phyloP scores from a whole-genome alignment of 2,888 invertebrate species.

The Troglohyphantes excavatus region DNA sequence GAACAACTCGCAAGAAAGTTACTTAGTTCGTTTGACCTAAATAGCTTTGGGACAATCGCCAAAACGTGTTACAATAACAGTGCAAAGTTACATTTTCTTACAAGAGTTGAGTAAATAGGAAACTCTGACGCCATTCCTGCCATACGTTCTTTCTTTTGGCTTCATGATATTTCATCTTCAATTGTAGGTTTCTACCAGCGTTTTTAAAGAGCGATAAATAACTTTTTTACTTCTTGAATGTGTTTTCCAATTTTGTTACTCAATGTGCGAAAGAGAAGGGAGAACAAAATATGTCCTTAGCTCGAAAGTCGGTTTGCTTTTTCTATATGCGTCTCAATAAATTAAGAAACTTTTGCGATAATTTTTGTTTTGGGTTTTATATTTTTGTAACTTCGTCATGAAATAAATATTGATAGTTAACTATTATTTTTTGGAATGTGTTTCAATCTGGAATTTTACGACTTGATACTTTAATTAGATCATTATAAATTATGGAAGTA shows the following conservation, averaged over 20 bases:
- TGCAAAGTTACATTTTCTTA: conserved; percentile 7
- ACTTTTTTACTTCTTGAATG: neutral
- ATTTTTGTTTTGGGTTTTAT: no score
- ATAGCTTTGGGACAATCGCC: conserved; percentile 23
- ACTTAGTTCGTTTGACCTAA: conserved; percentile 18
- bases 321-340: no score
- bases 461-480: no score
- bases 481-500: no score
- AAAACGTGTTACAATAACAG: conserved; percentile 21
- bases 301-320: no score
- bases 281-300: no score
- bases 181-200: neutral
- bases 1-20: neutral
- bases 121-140: conserved; percentile 4
- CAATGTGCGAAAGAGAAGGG: no score
- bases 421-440: no score
- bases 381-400: no score
- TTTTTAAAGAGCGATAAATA: conserved; percentile 1
- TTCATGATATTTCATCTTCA: conserved; percentile 9
- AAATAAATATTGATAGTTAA: no score
- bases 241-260: neutral
- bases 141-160: neutral
- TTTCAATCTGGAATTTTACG: no score
- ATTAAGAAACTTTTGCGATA: no score
- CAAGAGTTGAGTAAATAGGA: neutral